Evolutionary conservation across 2,113 vertebrate species (phyloP), one percentile per base, ranked within the genome.

Genomic region (Phaetusa simplex): DNA sequence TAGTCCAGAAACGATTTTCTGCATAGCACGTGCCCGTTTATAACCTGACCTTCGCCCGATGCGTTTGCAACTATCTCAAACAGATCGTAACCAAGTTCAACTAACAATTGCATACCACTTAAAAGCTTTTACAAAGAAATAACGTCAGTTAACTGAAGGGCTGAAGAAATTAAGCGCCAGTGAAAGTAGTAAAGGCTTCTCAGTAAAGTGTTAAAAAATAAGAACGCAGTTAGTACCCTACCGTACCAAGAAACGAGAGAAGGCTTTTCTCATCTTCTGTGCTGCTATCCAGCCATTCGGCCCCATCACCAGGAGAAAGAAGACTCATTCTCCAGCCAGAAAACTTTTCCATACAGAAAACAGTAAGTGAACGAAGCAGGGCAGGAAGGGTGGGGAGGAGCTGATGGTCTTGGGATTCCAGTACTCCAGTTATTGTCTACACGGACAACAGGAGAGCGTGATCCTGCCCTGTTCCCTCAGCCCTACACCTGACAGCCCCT

Each of bases 221-320:
- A 30, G 42, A 84, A n/a, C 9, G 49, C 30, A 93, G 95, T 93
- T 82, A 38, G 87, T 73, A 92, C 97, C 98, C 97, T 98, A 98
- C 98, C 98, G 98, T 99, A 99, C 98, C 98, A 80, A 98, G 98
- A 98, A 98, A 98, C n/a, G 98, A 98, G 95, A 99, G 98, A 90
- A 98, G 98, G 96, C 98, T 98, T 98, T 98, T 98, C 97, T 98
- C 98, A 96, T 99, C 98, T 98, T 99, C 98, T 12, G 95, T 98
- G 98, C 98, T 98, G 98, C 98, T 98, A 98, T 99, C 98, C 98
- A 98, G 94, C 98, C 98, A 98, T 81, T 98, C 98, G 24, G 97
- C 97, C 95, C 97, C 97, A 97, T 98, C 98, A 76, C 98, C 98
- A 58, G 98, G 98, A 95, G 98, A 98, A 96, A 98, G 98, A 86